Conservation (phyloP, 2,888 invertebrate species). For the Polydrusus tereticollis region DNA sequence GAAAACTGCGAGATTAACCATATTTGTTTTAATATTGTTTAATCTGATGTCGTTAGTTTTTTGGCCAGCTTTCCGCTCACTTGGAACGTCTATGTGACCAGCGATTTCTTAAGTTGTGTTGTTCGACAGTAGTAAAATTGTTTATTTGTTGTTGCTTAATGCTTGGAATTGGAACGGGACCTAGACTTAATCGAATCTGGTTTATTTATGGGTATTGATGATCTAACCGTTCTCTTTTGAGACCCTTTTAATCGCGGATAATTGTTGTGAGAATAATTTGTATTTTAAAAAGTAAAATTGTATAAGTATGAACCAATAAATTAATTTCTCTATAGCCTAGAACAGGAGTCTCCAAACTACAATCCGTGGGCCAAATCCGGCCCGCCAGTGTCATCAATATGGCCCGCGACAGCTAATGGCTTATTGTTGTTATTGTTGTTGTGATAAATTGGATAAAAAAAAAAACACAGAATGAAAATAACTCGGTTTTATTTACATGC, state of each 20-base stretch:
- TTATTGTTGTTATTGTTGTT: no score
- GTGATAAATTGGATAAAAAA: no score
- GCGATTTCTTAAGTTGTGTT: no score
- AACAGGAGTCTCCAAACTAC: background rate
- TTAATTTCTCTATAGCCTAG: no score
- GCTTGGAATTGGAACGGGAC: no score
- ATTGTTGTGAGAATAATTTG: slow-evolving; percentile 16
- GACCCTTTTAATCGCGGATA: slow-evolving; percentile 4
- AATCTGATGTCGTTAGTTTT: slow-evolving; percentile 19
- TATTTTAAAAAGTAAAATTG: background rate
- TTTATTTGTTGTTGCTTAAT: background rate
- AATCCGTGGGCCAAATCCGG: no score
- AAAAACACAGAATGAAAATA: no score
- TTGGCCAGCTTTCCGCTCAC: no score
- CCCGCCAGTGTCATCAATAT: no score
- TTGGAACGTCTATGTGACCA: no score
- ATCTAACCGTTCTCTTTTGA: slow-evolving; percentile 27
- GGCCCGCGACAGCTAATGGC: no score
- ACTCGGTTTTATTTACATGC: no score
- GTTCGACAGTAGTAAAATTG: background rate
- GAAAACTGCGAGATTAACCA: slow-evolving; percentile 46
- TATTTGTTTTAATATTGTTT: slow-evolving; percentile 39
- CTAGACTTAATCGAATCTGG: slow-evolving; percentile 29
- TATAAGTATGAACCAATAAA: background rate
- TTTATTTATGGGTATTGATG: slow-evolving; percentile 35